A percentile compares a stretch with the other conserved stretches of the same genome.
phyloP scores from a whole-genome alignment of 2,113 vertebrate genomes.

The Asarcornis scutulata region DNA sequence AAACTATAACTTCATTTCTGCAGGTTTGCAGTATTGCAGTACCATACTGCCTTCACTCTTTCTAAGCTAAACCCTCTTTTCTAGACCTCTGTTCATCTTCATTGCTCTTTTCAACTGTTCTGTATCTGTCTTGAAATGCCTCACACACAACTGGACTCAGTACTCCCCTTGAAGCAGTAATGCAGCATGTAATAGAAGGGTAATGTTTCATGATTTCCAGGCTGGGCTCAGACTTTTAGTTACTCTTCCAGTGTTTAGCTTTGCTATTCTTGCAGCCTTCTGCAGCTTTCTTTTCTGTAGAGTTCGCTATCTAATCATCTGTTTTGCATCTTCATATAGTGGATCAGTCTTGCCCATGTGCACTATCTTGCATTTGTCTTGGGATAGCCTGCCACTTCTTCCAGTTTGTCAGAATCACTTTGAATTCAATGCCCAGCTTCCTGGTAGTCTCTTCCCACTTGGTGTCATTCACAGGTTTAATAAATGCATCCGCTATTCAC shows the following conservation, averaged over 20 bases:
- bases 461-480: neutral
- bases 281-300: neutral
- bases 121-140: neutral
- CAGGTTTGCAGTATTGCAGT: neutral
- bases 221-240: neutral
- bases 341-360: neutral
- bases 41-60: neutral
- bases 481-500: neutral
- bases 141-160: neutral
- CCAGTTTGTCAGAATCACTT: neutral
- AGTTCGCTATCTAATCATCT: neutral
- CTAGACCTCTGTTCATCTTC: neutral
- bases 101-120: neutral
- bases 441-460: neutral
- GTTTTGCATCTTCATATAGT: neutral
- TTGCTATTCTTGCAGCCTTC: neutral
- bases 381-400: neutral
- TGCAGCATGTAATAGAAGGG: neutral
- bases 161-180: neutral
- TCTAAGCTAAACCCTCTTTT: neutral
- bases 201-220: neutral
- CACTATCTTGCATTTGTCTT: neutral
- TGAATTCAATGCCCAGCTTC: neutral
- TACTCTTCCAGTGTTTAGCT: neutral
- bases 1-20: neutral